Base-by-base conservation (phyloP, 2,888 invertebrate genomes). In the Drosophila bunnanda region DNA sequence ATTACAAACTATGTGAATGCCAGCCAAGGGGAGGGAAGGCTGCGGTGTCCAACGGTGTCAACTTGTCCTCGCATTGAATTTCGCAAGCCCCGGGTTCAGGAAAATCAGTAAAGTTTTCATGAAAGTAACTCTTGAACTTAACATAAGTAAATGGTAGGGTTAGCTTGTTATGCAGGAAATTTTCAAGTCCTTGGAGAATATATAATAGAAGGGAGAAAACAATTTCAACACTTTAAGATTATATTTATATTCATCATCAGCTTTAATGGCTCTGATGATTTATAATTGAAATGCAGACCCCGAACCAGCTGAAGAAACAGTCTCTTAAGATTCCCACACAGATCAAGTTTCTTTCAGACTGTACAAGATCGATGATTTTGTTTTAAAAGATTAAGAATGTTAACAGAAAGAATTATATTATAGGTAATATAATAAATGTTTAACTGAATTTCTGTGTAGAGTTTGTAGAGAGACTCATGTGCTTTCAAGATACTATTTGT, bases 1-100 rank as follows among this genome's bases (percentile, higher is more conserved):
- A 86, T 82, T 83, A 83, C 75, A 22, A 66, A 44, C 54, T 48
- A 68, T 50, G 54, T 69, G 75, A 78, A 34, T 32, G 50, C 50
- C 34, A 22, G 20, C 67, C 61, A 32, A 58, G 60, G 43, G 32
- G 15, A 20, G 39, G 10, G 36, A 12, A 15, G 43, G 22, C 13
- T 44, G 25, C 25, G 44, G 6, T 15, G 20, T 5, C 15, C 13
- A 15, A 32, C 20, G 32, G 34, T 52, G 50, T 32, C 20, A 50
- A 32, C 50, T 50, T 50, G 30, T 50, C 50, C 20, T 20, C 32
- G 50, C 15, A 50, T 34, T 50, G 50, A 52, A 15, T 52, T 22
- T 15, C 15, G 4, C 34, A 20, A 34, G 20, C 3, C 32, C 10
- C 6, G 32, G 15, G 20, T 34, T 52, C 32, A 10, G 20, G 34